Evolutionary conservation across 1,140 invertebrate species (phyloP).

Genomic region (Atta texana): DNA sequence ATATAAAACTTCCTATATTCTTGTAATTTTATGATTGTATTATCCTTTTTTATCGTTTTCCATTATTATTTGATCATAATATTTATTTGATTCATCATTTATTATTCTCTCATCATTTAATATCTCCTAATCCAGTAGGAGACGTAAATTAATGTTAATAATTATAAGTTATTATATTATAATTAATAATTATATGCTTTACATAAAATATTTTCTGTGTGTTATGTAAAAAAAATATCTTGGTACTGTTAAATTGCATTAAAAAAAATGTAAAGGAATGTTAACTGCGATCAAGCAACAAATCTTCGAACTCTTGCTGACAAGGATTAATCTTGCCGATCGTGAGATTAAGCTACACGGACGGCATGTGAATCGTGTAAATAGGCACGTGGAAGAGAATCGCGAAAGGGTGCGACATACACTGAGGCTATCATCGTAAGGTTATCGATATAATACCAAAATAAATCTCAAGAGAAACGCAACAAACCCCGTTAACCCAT

Average conservation of each 20-base stretch:
- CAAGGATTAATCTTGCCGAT: conserved; percentile 17
- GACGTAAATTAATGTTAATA: neutral
- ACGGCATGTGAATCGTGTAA: conserved; percentile 25
- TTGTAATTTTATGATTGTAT: too few relatives aligned
- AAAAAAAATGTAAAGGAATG: conserved; percentile 12
- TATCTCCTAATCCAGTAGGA: too few relatives aligned
- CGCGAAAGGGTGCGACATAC: conserved; percentile 19
- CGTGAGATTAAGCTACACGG: conserved; percentile 47
- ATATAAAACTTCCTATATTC: too few relatives aligned
- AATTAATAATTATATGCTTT: neutral
- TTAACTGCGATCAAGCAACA: neutral
- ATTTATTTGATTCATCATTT: neutral
- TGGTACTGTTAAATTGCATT: neutral
- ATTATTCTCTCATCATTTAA: neutral
- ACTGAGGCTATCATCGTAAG: conserved; percentile 18
- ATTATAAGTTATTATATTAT: neutral
- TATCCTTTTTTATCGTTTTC: too few relatives aligned
- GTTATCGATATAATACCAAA: conserved; percentile 48
- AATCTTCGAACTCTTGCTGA: conserved; percentile 34
- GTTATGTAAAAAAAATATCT: neutral
- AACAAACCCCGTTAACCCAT: conserved; percentile 13
- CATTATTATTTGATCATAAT: too few relatives aligned
- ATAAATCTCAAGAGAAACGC: conserved; percentile 47
- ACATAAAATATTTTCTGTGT: neutral
- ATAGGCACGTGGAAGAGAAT: neutral